Evolutionary conservation across 2,888 invertebrate species (phyloP).

Genomic region (Nemurella pictetii): DNA sequence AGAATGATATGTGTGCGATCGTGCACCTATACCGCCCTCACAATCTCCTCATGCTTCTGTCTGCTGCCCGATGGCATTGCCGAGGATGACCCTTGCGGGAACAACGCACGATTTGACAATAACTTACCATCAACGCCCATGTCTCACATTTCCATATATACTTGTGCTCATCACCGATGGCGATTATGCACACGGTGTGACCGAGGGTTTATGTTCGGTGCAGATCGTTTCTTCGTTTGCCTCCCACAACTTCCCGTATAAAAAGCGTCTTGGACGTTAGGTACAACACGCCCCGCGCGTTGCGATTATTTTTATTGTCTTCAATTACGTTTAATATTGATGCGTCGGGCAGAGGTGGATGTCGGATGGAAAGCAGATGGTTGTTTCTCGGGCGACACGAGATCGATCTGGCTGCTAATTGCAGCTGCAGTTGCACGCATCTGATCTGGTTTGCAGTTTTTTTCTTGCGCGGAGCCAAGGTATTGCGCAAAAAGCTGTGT

Average conservation of each 20-base stretch:
- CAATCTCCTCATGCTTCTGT: background rate
- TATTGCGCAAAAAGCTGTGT: too few relatives aligned
- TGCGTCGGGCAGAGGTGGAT: too few relatives aligned
- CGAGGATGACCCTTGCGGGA: background rate
- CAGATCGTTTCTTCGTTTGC: background rate
- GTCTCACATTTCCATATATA: background rate
- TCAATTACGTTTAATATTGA: too few relatives aligned
- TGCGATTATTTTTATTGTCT: background rate
- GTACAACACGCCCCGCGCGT: background rate
- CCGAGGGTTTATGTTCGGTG: background rate
- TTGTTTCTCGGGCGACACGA: too few relatives aligned
- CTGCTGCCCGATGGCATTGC: background rate
- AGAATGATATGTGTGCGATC: background rate
- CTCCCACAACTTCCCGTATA: background rate
- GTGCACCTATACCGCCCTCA: background rate
- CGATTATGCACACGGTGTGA: background rate
- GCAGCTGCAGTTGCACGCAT: too few relatives aligned
- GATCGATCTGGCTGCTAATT: too few relatives aligned
- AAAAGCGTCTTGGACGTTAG: background rate
- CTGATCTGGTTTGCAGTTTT: too few relatives aligned
- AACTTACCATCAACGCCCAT: background rate
- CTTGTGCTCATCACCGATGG: background rate
- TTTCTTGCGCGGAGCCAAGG: too few relatives aligned
- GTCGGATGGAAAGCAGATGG: too few relatives aligned
- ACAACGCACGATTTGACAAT: background rate